A percentile compares a stretch with the other conserved stretches of the same genome.
Conservation (phyloP, 2,797 vertebrate genomes). For the Chrysocyon brachyurus region DNA sequence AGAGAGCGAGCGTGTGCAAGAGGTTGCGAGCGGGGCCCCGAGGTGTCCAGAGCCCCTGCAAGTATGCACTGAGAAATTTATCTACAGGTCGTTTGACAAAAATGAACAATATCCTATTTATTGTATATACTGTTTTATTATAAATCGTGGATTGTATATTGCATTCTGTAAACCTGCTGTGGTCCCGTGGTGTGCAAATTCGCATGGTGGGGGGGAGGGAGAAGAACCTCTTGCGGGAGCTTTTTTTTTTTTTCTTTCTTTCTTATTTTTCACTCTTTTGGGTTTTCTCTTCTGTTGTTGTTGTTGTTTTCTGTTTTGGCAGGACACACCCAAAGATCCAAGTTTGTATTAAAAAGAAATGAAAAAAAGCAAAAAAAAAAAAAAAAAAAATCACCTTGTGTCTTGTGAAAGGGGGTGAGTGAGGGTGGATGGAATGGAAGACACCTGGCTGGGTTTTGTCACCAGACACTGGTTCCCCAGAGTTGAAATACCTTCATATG, state of each 20-base stretch:
- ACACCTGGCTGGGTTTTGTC: conserved; percentile 38
- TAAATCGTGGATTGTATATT: conserved; percentile 92
- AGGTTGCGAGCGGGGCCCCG: conserved; percentile 83
- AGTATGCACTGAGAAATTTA: conserved; percentile 92
- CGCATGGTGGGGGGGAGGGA: conserved; percentile 87
- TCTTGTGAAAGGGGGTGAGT: conserved; percentile 77
- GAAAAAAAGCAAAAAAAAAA: conserved; percentile 80
- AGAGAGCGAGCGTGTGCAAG: conserved; percentile 85
- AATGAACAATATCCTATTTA: conserved; percentile 91
- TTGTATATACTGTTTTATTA: conserved; percentile 93
- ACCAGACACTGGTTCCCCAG: conserved; percentile 46
- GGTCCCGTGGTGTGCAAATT: conserved; percentile 91
- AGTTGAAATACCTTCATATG: not conserved
- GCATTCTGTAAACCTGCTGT: conserved; percentile 92
- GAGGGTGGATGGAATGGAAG: conserved; percentile 45
- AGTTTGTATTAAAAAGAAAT: conserved; percentile 88
- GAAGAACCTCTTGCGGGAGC: conserved; percentile 85
- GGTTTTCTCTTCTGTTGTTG: conserved; percentile 88
- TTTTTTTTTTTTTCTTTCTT: conserved; percentile 81
- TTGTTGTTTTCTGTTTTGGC: conserved; percentile 87
- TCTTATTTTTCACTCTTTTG: conserved; percentile 87
- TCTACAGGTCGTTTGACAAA: conserved; percentile 88
- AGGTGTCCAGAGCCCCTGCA: conserved; percentile 83
- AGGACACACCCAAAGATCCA: conserved; percentile 90
- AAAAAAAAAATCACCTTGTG: conserved; percentile 69